Evolutionary conservation across 2,888 invertebrate species (phyloP).

Genomic region (Atrina japonica): DNA sequence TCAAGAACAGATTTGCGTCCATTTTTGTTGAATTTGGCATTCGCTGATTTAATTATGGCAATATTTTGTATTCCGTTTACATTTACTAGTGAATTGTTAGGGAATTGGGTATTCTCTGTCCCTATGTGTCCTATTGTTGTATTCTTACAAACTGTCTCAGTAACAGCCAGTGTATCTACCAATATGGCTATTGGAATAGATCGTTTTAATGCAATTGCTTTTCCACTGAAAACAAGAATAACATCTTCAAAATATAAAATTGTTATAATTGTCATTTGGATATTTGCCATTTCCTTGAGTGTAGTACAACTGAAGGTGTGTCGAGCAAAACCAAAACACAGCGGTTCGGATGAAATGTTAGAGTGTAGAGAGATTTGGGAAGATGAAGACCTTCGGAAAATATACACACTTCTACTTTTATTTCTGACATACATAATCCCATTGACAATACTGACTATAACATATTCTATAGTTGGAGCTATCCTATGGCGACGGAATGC

Average conservation of each 20-base stretch:
- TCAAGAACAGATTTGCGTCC: slow-evolving; percentile 78
- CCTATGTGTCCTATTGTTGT: slow-evolving; percentile 82
- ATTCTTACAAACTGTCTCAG: slow-evolving; percentile 81
- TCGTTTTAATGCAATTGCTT: slow-evolving; percentile 77
- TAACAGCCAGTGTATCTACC: slow-evolving; percentile 81
- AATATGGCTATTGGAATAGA: slow-evolving; percentile 82
- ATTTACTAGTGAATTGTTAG: slow-evolving; percentile 82
- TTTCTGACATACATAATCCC: slow-evolving; percentile 79
- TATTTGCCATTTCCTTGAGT: slow-evolving; percentile 77
- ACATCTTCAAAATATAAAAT: slow-evolving; percentile 79
- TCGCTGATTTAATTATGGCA: slow-evolving; percentile 95
- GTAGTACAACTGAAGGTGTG: slow-evolving; percentile 79
- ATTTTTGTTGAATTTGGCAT: slow-evolving; percentile 91
- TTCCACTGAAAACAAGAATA: slow-evolving; percentile 77
- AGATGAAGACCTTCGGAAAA: slow-evolving; percentile 39
- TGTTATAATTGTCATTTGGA: slow-evolving; percentile 81
- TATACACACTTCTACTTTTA: slow-evolving; percentile 73
- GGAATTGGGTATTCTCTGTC: slow-evolving; percentile 81
- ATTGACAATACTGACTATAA: slow-evolving; percentile 79
- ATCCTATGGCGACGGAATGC: slow-evolving; percentile 80
- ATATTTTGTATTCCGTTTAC: slow-evolving; percentile 95
- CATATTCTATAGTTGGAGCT: slow-evolving; percentile 81
- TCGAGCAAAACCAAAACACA: slow-evolving; percentile 40
- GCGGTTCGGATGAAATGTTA: slow-evolving; percentile 44
- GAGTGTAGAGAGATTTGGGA: slow-evolving; percentile 72